phyloP scores from a whole-genome alignment of 2,113 vertebrate species.

The Acanthisitta chloris region DNA sequence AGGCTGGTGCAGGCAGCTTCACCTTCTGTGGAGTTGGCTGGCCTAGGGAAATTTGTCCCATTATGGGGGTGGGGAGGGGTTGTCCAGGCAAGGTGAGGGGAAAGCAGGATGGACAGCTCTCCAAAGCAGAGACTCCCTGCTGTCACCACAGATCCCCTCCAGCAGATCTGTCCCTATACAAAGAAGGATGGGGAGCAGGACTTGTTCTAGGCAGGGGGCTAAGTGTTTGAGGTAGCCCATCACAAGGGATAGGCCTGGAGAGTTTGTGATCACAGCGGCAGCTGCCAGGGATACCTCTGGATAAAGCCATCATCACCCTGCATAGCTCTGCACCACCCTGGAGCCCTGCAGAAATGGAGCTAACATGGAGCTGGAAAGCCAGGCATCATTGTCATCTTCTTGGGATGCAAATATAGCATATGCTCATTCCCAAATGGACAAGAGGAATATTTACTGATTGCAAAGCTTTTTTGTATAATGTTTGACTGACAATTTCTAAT shows the following conservation, averaged over 20 bases:
- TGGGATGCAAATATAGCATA: not conserved
- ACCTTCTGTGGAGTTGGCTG: accelerated
- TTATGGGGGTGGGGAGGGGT: too few species aligned
- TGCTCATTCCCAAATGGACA: not conserved
- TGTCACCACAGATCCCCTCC: not conserved
- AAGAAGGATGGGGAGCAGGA: not conserved
- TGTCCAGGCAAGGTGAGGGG: not conserved
- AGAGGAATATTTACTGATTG: not conserved
- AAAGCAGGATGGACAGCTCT: not conserved
- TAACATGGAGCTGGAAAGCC: not conserved
- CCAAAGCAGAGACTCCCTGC: not conserved
- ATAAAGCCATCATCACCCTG: not conserved
- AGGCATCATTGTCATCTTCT: not conserved
- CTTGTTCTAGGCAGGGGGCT: not conserved
- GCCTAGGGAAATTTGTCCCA: not conserved
- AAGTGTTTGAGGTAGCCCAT: not conserved
- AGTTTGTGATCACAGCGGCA: not conserved
- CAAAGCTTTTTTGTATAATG: not conserved
- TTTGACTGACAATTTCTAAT: not conserved
- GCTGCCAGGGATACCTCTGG: not conserved
- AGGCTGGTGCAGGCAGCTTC: not conserved
- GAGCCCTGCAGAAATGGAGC: not conserved
- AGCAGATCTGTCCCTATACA: not conserved
- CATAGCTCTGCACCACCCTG: not conserved
- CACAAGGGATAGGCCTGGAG: not conserved